phyloP scores from a whole-genome alignment of 2,888 invertebrate species.

The Adelphocoris suturalis region DNA sequence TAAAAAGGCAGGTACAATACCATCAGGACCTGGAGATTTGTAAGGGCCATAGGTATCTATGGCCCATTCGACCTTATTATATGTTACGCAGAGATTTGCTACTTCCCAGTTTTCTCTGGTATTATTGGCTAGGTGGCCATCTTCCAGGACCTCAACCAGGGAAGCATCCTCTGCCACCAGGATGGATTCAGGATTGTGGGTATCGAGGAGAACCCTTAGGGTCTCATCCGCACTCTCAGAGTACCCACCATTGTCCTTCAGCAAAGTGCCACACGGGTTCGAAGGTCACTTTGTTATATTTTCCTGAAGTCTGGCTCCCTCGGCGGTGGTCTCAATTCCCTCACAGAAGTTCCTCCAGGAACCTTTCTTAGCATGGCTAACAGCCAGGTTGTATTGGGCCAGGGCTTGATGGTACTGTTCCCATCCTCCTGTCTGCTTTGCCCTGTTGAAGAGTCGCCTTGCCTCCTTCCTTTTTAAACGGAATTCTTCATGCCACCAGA shows the following conservation, averaged over 20 bases:
- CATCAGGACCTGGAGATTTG: no score
- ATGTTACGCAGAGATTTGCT: no score
- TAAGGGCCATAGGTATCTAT: no score
- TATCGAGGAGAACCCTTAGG: background rate
- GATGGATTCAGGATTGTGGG: background rate
- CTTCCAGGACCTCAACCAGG: no score
- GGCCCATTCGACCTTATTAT: background rate
- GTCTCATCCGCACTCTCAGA: background rate
- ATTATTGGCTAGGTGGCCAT: background rate
- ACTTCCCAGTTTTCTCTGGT: no score
- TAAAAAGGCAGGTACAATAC: no score
- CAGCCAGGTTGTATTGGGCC: background rate
- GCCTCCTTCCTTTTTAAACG: background rate
- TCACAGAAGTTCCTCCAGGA: conserved; percentile 26
- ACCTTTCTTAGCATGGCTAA: background rate
- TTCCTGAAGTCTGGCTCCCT: background rate
- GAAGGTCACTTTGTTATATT: background rate
- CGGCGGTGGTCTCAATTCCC: background rate
- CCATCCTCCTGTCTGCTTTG: conserved; percentile 37
- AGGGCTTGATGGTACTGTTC: background rate
- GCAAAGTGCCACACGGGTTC: background rate
- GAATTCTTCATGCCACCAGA: background rate
- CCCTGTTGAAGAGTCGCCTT: conserved; percentile 53
- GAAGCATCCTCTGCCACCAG: background rate
- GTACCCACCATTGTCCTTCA: background rate